Evolutionary conservation across 2,888 invertebrate genomes (phyloP).

Genomic region (Tupiocoris notatus): DNA sequence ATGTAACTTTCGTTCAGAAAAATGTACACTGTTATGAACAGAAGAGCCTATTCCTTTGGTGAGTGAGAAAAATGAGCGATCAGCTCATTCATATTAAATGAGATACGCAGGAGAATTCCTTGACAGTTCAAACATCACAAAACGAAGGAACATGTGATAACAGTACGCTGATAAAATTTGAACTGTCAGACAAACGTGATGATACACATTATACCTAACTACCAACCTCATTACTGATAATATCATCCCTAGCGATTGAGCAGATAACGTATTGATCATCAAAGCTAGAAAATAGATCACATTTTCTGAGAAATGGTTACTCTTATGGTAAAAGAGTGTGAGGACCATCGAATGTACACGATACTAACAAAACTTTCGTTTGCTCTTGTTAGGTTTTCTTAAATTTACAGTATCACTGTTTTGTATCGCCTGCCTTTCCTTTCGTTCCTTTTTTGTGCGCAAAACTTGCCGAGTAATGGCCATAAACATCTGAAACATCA

Average conservation of each 20-base stretch:
- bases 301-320: not conserved
- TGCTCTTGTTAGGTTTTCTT: constrained; percentile 57
- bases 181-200: too few relatives aligned
- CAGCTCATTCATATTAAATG: too few relatives aligned
- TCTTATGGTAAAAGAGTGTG: not conserved
- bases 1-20: too few relatives aligned
- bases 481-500: constrained; percentile 64
- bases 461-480: constrained; percentile 77
- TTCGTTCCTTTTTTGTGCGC: constrained; percentile 77
- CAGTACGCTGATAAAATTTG: too few relatives aligned
- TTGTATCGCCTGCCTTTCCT: constrained; percentile 69
- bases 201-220: too few relatives aligned
- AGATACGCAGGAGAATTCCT: too few relatives aligned
- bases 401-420: constrained; percentile 69
- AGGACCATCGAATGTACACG: not conserved
- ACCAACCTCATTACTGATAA: not conserved
- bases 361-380: constrained; percentile 53
- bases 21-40: too few relatives aligned
- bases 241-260: not conserved
- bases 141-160: too few relatives aligned
- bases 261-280: not conserved
- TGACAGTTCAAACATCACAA: too few relatives aligned
- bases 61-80: too few relatives aligned
- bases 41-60: too few relatives aligned
- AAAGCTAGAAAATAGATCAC: not conserved